Base-by-base conservation (phyloP, 2,797 vertebrate species). In the Saxicola maurus region DNA sequence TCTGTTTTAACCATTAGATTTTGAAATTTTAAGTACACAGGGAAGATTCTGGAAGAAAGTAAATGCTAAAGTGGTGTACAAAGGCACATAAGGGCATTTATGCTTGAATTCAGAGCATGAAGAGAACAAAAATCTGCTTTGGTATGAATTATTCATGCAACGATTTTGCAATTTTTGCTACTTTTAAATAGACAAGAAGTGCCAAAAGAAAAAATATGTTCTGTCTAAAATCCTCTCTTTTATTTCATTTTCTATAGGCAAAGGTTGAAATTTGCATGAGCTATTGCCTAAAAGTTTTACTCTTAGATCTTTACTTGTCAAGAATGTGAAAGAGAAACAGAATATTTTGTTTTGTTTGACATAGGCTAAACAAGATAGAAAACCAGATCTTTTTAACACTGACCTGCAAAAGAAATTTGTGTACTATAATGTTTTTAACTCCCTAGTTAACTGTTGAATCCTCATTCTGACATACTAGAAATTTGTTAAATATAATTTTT, bases 181-280 rank as follows among this genome's bases (percentile, higher is more conserved):
- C 18, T 86, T 87, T 83, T 59, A 81, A 81, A 59, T 40, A 78
- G 52, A 73, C 16, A 66, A 49, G n/a, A 4, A 68, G 4, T 62
- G 40, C 3, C 59, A 78, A 81, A 83, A 90, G 51, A 37, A 82
- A 65, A 82, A 74, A 79, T 30, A 31, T 46, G 12, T 69, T 77
- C 31, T 77, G 17, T 46, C 65, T 83, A 60, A 87, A 83, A 68
- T 51, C 12, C 4, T 71, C 7, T 37, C 2, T 31, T 86, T 76
- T 82, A 67, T 81, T 79, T 43, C 2, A 42, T 73, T 78, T 86
- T 61, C 31, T 72, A 7, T 33, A 51, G 12, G 35, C 38, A 89
- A 92, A 85, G n/a, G 45, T 85, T 89, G 72, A 90, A 74, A 91
- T 91, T 87, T 67, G 17, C 73, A 74, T 51, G 31, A 46, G 37